Evolutionary conservation across 2,888 invertebrate species (phyloP).

Genomic region (Hoplodrina ambigua): DNA sequence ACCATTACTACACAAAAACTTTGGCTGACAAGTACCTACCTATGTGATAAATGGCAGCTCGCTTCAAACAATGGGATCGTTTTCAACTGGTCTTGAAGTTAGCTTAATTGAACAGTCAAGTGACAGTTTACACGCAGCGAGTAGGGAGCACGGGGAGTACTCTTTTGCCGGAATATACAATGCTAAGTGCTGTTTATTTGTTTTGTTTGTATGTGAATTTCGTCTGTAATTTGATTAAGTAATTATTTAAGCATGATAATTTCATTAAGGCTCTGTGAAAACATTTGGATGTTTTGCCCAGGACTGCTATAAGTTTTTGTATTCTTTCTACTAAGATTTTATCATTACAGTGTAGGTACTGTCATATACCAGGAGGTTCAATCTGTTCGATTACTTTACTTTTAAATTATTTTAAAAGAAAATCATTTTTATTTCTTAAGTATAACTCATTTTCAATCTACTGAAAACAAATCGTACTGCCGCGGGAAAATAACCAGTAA

Average conservation of each 20-base stretch:
- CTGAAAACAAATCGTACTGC: too few relatives aligned
- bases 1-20: constrained; percentile 34
- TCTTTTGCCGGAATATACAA: constrained; percentile 33
- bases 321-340: too few relatives aligned
- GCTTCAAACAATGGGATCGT: constrained; percentile 47
- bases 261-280: background rate
- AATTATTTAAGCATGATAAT: background rate
- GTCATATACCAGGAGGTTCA: too few relatives aligned
- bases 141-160: constrained; percentile 15
- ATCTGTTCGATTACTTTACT: too few relatives aligned
- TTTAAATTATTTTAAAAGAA: too few relatives aligned
- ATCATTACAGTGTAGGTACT: too few relatives aligned
- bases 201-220: constrained; percentile 17
- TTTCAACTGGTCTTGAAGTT: constrained; percentile 52
- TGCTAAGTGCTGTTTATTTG: constrained; percentile 26
- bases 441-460: too few relatives aligned
- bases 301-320: background rate
- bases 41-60: constrained; percentile 32
- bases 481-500: too few relatives aligned
- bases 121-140: constrained; percentile 46
- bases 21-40: constrained; percentile 31
- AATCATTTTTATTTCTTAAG: too few relatives aligned
- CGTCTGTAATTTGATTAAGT: constrained; percentile 23
- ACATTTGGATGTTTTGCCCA: background rate
- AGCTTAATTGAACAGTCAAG: constrained; percentile 60